Evolutionary conservation across 2,113 vertebrate genomes (phyloP), one percentile per base, ranked within the genome.

Genomic region (Cryptotis parvus): DNA sequence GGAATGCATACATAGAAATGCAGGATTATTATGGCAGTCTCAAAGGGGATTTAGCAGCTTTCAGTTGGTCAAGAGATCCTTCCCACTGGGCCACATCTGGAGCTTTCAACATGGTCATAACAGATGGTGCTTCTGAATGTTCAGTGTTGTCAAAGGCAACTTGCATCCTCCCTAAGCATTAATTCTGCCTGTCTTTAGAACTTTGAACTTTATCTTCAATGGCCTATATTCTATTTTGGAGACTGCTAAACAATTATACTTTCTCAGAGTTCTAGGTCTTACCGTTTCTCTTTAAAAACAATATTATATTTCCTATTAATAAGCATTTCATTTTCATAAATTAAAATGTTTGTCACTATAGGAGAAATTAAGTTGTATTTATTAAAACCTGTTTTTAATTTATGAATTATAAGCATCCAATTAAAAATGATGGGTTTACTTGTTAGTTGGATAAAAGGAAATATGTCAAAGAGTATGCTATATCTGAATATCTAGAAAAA

Each of bases 311-410:
- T 55, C 6, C 41, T 27, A 45, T 45, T 72, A 79, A 33, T 4
- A 68, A 33, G 11, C n/a, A 73, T 84, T 84, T 84, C 22, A 49
- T 14, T 76, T 87, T 26, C 43, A 90, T 76, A 87, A 90, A 76
- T 58, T 2, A 26, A 94, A 92, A 61, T 61, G 26, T 61, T 15
- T 61, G 58, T 61, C 20, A 24, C 58, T 61, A 61, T 4, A 61
- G 8, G 3, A 65, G 9, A n/a, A 20, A 70, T 33, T 39, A 63
- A 77, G 43, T 78, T 92, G 85, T 66, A 86, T 84, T 49, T 49
- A 49, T 49, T 75, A 41, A 78, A 77, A 26, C 8, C 33, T 74
- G 11, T 89, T 76, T 35, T 76, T 35, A 18, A 55, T 93, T 66
- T 80, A 72, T 37, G 87, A 83, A 72, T 37, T 45, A 75, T 72